A percentile compares a stretch with the other conserved stretches of the same genome.
These are phyloP conservation scores for Drosophila atripex DNA, from an alignment of 2,888 invertebrate genomes.

Conservation along the genomic window DNA sequence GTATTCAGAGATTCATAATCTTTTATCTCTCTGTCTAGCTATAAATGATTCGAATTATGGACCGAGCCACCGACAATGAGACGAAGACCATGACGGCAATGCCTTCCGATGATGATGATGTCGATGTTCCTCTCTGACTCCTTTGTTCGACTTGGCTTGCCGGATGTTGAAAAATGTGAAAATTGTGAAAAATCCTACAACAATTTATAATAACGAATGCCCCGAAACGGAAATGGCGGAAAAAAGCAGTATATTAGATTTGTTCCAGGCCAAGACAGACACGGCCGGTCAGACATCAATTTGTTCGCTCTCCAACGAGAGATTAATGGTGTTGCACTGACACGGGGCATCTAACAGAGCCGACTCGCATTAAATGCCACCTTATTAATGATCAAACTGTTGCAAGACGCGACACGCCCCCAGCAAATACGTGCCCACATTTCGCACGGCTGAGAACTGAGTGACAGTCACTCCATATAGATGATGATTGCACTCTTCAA, in stretches of 20 bases:
- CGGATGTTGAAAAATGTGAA: slow-evolving; percentile 49
- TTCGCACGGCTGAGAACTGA: slow-evolving; percentile 35
- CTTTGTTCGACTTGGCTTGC: neutral
- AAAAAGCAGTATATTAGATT: slow-evolving; percentile 56
- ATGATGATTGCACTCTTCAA: slow-evolving; percentile 31
- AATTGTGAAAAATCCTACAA: slow-evolving; percentile 58
- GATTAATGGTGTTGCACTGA: slow-evolving; percentile 64
- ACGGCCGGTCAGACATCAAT: slow-evolving; percentile 47
- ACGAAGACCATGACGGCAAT: slow-evolving; percentile 25
- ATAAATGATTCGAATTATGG: slow-evolving; percentile 53
- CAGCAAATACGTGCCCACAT: slow-evolving; percentile 32
- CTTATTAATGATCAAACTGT: slow-evolving; percentile 57
- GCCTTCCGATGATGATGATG: slow-evolving; percentile 22
- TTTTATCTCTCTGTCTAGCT: slow-evolving; percentile 12
- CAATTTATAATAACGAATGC: slow-evolving; percentile 40
- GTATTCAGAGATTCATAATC: neutral
- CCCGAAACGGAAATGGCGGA: slow-evolving; percentile 49
- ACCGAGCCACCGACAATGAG: slow-evolving; percentile 27
- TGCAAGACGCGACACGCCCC: slow-evolving; percentile 38
- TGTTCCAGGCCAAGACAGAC: slow-evolving; percentile 35
- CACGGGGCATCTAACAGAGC: slow-evolving; percentile 15
- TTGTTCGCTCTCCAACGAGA: slow-evolving; percentile 53
- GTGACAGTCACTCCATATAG: slow-evolving; percentile 31
- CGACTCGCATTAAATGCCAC: slow-evolving; percentile 33
- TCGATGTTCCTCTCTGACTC: slow-evolving; percentile 11